Evolutionary conservation across 2,888 invertebrate genomes (phyloP).

Genomic region (Thelaira solivaga): DNA sequence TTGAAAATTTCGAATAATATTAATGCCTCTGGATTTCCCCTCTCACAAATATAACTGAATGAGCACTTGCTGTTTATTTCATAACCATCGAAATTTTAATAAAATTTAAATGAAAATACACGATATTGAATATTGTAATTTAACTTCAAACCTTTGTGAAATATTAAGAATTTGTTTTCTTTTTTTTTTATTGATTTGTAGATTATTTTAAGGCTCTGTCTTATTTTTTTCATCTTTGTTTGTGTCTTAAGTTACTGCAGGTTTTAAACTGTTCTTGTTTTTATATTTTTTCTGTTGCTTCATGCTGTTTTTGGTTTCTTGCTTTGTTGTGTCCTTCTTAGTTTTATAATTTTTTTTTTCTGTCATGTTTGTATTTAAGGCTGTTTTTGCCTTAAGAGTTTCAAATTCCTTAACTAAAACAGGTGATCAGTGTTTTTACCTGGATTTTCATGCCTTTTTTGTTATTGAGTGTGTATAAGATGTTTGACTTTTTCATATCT

Average conservation of each 20-base stretch:
- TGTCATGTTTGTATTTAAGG: constrained; percentile 17
- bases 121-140: too few species aligned
- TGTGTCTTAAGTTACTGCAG: neutral
- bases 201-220: neutral
- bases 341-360: constrained; percentile 31
- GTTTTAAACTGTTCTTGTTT: neutral
- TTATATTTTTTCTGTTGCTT: constrained; percentile 16
- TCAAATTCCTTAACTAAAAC: constrained; percentile 49
- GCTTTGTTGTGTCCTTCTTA: constrained; percentile 26
- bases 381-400: constrained; percentile 8
- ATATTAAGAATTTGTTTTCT: neutral
- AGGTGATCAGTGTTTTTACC: constrained; percentile 54
- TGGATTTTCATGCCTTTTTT: neutral
- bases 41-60: too few species aligned
- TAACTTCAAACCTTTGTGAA: too few species aligned
- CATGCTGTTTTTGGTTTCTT: constrained; percentile 36
- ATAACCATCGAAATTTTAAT: too few species aligned
- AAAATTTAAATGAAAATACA: too few species aligned
- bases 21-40: too few species aligned
- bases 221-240: neutral
- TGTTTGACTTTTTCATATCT: constrained; percentile 44
- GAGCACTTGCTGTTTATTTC: too few species aligned
- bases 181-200: neutral
- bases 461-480: neutral
- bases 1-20: too few species aligned